Evolutionary conservation across 1,140 invertebrate genomes (phyloP).

Genomic region (Drosophila setifemur): DNA sequence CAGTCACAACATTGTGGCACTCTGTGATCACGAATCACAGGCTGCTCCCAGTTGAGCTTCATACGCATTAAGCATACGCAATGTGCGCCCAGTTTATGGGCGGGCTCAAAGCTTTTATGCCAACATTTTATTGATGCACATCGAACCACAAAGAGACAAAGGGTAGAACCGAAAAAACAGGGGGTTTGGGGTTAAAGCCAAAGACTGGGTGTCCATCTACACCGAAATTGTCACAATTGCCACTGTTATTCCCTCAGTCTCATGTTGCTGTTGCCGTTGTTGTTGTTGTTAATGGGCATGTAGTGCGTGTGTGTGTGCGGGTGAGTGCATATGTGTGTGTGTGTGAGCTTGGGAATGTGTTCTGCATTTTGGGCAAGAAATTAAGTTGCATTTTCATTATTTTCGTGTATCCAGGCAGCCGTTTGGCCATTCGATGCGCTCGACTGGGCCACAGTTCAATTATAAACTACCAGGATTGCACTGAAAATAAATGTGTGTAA

Average conservation of each 20-base stretch:
- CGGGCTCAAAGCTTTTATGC: constrained; percentile 46
- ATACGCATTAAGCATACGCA: constrained; percentile 62
- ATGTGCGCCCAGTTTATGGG: constrained; percentile 40
- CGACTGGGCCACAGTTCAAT: constrained; percentile 67
- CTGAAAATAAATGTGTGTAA: too few relatives aligned
- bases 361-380: constrained; percentile 49
- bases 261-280: constrained; percentile 28
- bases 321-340: constrained; percentile 4
- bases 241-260: not conserved
- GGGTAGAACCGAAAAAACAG: too few relatives aligned
- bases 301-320: constrained; percentile 8
- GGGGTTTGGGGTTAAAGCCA: not conserved
- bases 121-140: constrained; percentile 68
- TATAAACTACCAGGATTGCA: constrained; percentile 56
- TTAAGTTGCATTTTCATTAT: constrained; percentile 73
- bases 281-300: constrained; percentile 21
- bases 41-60: not conserved
- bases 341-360: constrained; percentile 14
- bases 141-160: constrained; percentile 9
- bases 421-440: constrained; percentile 60
- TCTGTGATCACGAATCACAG: constrained; percentile 1
- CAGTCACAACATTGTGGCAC: not conserved
- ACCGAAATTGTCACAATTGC: constrained; percentile 55
- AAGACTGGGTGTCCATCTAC: constrained; percentile 20
- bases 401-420: constrained; percentile 38